phyloP scores from a whole-genome alignment of 2,113 vertebrate genomes.

The Catagonus wagneri region DNA sequence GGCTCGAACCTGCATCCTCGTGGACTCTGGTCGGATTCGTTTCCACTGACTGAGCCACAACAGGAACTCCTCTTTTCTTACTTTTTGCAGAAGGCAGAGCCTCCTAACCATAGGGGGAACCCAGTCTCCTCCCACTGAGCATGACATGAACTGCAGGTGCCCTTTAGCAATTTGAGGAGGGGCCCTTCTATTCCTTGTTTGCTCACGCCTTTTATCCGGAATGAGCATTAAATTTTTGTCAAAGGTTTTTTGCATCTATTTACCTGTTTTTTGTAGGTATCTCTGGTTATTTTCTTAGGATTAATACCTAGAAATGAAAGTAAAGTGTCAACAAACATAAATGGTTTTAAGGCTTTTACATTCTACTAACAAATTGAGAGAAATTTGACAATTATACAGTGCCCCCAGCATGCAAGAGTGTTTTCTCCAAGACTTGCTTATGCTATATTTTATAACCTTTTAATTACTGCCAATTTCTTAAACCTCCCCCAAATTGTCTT shows the following conservation, averaged over 20 bases:
- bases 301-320: not conserved
- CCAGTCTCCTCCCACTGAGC: fast-evolving
- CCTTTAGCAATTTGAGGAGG: not conserved
- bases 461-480: not conserved
- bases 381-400: no score
- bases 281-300: not conserved
- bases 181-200: not conserved
- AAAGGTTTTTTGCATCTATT: not conserved
- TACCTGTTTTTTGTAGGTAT: not conserved
- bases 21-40: no score
- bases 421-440: not conserved
- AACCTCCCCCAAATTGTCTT: not conserved
- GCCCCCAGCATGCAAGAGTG: not conserved
- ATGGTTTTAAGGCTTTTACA: not conserved
- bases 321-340: not conserved
- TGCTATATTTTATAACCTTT: not conserved
- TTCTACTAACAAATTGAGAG: not conserved
- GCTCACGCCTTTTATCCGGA: not conserved
- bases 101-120: not conserved
- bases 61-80: not conserved
- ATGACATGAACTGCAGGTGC: not conserved
- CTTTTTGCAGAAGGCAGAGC: not conserved
- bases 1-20: no score
- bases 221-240: not conserved
- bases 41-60: no score